Evolutionary conservation across 2,113 vertebrate species (phyloP), one percentile per base, ranked within the genome.

Genomic region (Asarcornis scutulata): DNA sequence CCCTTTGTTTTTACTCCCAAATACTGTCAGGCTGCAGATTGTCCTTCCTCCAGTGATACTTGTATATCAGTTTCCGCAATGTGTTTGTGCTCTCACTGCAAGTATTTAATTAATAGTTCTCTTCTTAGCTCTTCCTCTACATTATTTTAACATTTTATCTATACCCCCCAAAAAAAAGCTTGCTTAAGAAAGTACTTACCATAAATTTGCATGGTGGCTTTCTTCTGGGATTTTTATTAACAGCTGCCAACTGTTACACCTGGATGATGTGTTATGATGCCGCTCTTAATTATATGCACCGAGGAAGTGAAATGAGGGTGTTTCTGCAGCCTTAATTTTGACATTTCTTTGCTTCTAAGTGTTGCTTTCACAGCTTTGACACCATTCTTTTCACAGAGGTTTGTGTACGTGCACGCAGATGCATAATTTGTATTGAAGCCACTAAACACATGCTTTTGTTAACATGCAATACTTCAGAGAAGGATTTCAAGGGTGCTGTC

Each of bases 201-300:
- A 59, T 27, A 29, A 29, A 87, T 96, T 75, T 91, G 20, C 66
- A 48, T 18, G 40, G 82, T 91, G 93, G 68, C 66, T 81, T 89
- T 96, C 94, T 68, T 78, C 71, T 55, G 29, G 88, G 78, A 55
- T 72, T 87, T 93, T 88, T 85, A 85, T 95, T 94, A 91, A 76
- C 87, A 95, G 81, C 90, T 95, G 93, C 96, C 93, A 67, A 88
- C 90, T 90, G 86, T 89, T 93, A 86, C 77, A 76, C 74, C 69
- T 86, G 89, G 71, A 27, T 69, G 91, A 66, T 53, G 16, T 32
- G 26, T 80, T 42, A 55, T 44, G 42, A 48, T 15, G 42, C 80
- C 23, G 5, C 52, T 86, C 29, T 26, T 42, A 56, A 90, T 67
- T 26, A 46, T 34, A 56, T 59, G 73, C 69, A 48, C 34, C 0